Evolutionary conservation across 2,888 invertebrate genomes (phyloP).

Genomic region (Coelopa pilipes): DNA sequence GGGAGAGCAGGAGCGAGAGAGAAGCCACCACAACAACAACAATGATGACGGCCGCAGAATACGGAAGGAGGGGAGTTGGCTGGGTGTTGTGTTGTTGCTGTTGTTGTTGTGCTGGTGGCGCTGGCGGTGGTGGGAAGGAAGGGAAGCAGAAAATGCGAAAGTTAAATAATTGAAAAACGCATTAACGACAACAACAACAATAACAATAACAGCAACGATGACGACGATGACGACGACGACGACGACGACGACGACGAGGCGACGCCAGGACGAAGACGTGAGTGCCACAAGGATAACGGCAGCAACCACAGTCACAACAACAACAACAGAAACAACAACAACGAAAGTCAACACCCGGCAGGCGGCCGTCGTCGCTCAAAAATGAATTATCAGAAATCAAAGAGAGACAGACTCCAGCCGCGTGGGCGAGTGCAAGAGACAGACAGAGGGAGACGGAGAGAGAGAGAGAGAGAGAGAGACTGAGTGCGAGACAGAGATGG

Average conservation of each 20-base stretch:
- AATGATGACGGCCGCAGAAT: neutral
- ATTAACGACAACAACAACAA: constrained; percentile 20
- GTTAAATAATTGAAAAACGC: constrained; percentile 30
- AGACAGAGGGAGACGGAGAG: neutral
- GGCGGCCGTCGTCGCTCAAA: too few relatives aligned
- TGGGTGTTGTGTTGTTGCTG: too few relatives aligned
- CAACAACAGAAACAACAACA: too few relatives aligned
- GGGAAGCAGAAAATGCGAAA: constrained; percentile 16
- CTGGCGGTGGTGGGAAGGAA: too few relatives aligned
- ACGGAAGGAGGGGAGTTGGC: neutral
- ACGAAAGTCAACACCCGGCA: too few relatives aligned
- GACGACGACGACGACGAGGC: too few relatives aligned
- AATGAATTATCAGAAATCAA: too few relatives aligned
- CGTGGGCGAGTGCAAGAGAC: too few relatives aligned
- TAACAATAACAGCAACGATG: neutral
- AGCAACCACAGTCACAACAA: constrained; percentile 8
- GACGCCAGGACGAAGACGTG: too few relatives aligned
- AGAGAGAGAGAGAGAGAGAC: too few relatives aligned
- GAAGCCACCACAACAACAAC: constrained; percentile 15
- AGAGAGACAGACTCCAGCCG: too few relatives aligned
- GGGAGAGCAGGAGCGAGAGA: neutral
- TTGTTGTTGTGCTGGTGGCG: too few relatives aligned
- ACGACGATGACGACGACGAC: constrained; percentile 1
- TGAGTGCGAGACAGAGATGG: neutral
- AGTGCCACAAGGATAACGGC: neutral